A percentile compares a stretch with the other conserved stretches of the same genome.
phyloP scores from a whole-genome alignment of 2,888 invertebrate species.

The Nycteola revayana region DNA sequence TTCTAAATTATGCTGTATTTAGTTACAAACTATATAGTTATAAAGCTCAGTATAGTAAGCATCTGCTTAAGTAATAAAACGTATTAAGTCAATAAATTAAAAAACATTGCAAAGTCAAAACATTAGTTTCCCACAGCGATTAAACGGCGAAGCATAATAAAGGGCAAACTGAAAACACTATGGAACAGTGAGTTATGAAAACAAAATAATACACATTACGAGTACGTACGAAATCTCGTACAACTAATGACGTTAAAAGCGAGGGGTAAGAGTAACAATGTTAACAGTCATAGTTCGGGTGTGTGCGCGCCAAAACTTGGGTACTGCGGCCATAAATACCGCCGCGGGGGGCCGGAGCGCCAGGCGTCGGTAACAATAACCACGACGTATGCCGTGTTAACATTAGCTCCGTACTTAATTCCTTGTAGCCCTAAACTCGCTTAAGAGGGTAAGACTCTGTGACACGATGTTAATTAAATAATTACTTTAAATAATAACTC shows the following conservation, averaged over 20 bases:
- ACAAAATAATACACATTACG: constrained; percentile 70
- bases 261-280: constrained; percentile 77
- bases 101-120: constrained; percentile 56
- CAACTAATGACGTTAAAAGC: constrained; percentile 78
- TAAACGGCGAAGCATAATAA: constrained; percentile 53
- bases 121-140: constrained; percentile 74
- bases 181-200: constrained; percentile 69
- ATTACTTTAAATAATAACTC: constrained; percentile 80
- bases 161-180: constrained; percentile 64
- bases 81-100: constrained; percentile 53
- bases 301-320: constrained; percentile 76
- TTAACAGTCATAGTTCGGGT: constrained; percentile 75
- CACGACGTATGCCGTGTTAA: constrained; percentile 76
- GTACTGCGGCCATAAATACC: constrained; percentile 73
- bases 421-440: constrained; percentile 77
- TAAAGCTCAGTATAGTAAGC: constrained; percentile 29
- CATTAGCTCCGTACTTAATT: constrained; percentile 77
- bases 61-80: constrained; percentile 52
- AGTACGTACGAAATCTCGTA: constrained; percentile 73
- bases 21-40: constrained; percentile 15
- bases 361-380: constrained; percentile 62
- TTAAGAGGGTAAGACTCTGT: constrained; percentile 75
- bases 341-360: constrained; percentile 59
- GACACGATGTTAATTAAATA: constrained; percentile 80
- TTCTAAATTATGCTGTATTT: constrained; percentile 23